A percentile compares a stretch with the other conserved stretches of the same genome.
These are phyloP conservation scores for Myotis myotis DNA, from an alignment of 2,797 vertebrate species.

Conservation along the genomic window DNA sequence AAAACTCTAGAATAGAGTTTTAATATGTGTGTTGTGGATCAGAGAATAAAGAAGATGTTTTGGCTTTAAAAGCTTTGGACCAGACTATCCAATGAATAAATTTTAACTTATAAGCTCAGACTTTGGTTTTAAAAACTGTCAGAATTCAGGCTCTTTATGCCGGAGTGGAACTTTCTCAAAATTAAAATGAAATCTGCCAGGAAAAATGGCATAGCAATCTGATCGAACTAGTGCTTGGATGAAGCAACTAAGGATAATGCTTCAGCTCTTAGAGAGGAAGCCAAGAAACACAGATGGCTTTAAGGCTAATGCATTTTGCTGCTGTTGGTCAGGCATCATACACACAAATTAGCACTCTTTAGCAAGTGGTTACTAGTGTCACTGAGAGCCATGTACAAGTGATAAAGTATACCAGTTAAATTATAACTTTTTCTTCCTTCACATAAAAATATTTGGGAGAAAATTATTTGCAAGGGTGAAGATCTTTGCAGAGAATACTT, in stretches of 20 bases:
- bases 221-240: not conserved
- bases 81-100: not conserved
- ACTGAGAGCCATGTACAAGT: not conserved
- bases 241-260: not conserved
- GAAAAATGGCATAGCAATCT: not conserved
- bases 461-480: not conserved
- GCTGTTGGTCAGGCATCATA: not conserved
- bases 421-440: not conserved
- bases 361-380: not conserved
- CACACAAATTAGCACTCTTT: not conserved
- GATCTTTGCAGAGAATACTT: not conserved
- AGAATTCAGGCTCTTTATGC: not conserved
- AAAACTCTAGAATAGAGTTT: not conserved
- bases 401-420: not conserved
- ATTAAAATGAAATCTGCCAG: not conserved
- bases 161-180: not conserved
- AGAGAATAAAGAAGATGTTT: not conserved
- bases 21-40: not conserved
- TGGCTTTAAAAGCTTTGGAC: not conserved
- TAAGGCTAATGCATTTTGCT: not conserved
- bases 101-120: not conserved
- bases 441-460: not conserved
- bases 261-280: not conserved
- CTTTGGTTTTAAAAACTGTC: not conserved
- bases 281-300: not conserved